Base-by-base conservation (phyloP, 2,113 vertebrate genomes). In the Pogona vitticeps region DNA sequence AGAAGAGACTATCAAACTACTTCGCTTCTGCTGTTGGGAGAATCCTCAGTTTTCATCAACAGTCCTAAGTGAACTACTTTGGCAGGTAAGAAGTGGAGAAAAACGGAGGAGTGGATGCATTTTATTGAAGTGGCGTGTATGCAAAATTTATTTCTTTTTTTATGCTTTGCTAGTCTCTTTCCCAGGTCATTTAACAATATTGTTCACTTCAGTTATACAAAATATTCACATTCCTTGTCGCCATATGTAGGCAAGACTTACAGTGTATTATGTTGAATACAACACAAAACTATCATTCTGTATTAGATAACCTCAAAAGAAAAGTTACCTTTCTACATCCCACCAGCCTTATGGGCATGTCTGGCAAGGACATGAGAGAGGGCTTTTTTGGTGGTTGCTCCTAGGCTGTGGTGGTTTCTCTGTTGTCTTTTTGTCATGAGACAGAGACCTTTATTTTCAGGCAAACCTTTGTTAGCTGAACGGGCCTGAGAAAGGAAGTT, bases 1-100 rank as follows among this genome's bases (percentile, higher is more conserved):
- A 1, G 99, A 99, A 91, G 99, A 99, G 95, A 99, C 99, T 0
- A 98, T 99, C 93, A 99, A 99, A 93, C 93, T 99, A 87, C 98
- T 99, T 95, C 98, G 99, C 89, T 99, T 99, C 96, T 99, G 98
- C 96, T 99, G 98, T 96, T 99, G 99, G 99, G 99, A 99, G 92
- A 99, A 99, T 96, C 99, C 99, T 85, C 98, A 99, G 95, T 99
- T 99, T 88, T 99, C 99, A 91, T 99, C 99, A 92, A 99, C 98
- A 89, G 98, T 99, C 93, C 98, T 99, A 88, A 98, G 98, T 95
- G 99, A 99, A 94, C 97, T 99, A 80, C 98, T 99, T 90, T 99
- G 99, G 99, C 99, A 99, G 98, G 99, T 99, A 94, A 97, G 93
- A 91, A 28, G 21, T 63, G 38, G 63, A n/a, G 4, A 80, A 36